phyloP scores from a whole-genome alignment of 2,888 invertebrate genomes.

The Sinodicranocentrus sp. region DNA sequence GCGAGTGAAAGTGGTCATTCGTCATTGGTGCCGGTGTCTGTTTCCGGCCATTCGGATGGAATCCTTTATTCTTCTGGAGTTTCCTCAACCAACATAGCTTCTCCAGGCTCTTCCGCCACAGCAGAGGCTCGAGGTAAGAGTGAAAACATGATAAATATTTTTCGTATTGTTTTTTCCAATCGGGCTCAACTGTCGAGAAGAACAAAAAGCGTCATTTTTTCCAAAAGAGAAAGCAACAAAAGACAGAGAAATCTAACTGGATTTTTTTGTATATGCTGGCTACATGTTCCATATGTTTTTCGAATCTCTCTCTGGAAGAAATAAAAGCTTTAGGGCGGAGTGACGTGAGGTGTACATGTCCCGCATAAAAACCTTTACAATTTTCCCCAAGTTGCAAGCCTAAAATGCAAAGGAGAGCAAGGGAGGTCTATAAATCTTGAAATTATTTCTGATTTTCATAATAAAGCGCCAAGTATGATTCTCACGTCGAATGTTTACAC shows the following conservation, averaged over 20 bases:
- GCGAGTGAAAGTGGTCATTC: conserved; percentile 70
- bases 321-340: too few species aligned
- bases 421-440: conserved; percentile 45
- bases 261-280: too few species aligned
- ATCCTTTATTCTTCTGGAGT: conserved; percentile 44
- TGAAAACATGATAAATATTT: not conserved
- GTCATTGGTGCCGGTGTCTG: conserved; percentile 62
- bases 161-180: not conserved
- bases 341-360: too few species aligned
- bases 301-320: too few species aligned
- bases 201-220: not conserved
- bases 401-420: conserved; percentile 18
- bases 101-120: conserved; percentile 49
- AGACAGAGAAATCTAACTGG: too few species aligned
- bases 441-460: conserved; percentile 62
- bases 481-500: conserved; percentile 60
- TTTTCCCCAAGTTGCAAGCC: too few species aligned
- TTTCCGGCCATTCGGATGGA: conserved; percentile 51
- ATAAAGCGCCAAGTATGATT: conserved; percentile 53
- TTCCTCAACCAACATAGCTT: conserved; percentile 3
- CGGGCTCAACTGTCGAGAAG: not conserved
- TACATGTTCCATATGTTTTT: too few species aligned
- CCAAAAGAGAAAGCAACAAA: too few species aligned
- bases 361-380: too few species aligned
- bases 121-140: conserved; percentile 68